A percentile compares a stretch with the other conserved stretches of the same genome.
Evolutionary conservation across 2,888 invertebrate species (phyloP).

Genomic region (Empis livida): DNA sequence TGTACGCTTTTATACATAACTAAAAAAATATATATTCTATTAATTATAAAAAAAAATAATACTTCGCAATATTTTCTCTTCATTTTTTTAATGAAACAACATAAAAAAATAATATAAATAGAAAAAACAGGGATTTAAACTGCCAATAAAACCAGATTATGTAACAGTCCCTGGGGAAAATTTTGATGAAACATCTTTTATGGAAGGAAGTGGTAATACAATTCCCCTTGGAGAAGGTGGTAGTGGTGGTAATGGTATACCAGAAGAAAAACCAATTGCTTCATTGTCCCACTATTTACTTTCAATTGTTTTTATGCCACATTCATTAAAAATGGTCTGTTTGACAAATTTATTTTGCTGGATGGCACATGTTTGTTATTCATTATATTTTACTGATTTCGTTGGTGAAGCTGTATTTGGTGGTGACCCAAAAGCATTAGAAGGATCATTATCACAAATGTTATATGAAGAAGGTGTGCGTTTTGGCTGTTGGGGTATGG

Average conservation of each 20-base stretch:
- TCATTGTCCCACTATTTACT: slow-evolving; percentile 66
- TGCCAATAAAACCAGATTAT: slow-evolving; percentile 14
- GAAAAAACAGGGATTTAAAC: not conserved
- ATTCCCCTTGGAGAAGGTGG: slow-evolving; percentile 13
- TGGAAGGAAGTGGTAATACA: slow-evolving; percentile 10
- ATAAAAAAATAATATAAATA: not conserved
- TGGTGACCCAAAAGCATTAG: slow-evolving; percentile 48
- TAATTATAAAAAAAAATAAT: not conserved
- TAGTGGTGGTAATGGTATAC: slow-evolving; percentile 10
- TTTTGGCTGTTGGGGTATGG: slow-evolving; percentile 95
- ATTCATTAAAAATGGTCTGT: slow-evolving; percentile 72
- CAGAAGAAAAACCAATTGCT: slow-evolving; percentile 27
- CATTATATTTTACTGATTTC: slow-evolving; percentile 92
- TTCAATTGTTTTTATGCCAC: slow-evolving; percentile 87
- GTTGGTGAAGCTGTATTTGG: slow-evolving; percentile 38
- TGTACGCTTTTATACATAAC: not conserved
- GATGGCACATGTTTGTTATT: slow-evolving; percentile 97
- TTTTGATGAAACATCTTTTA: slow-evolving; percentile 17
- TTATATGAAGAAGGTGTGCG: slow-evolving; percentile 84
- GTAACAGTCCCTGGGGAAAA: slow-evolving; percentile 16
- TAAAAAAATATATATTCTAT: not conserved
- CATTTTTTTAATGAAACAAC: not conserved
- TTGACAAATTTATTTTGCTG: slow-evolving; percentile 92
- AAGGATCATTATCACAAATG: slow-evolving; percentile 47
- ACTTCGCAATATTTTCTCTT: not conserved